phyloP scores from a whole-genome alignment of 2,888 invertebrate genomes.

The Clostera curtula region DNA sequence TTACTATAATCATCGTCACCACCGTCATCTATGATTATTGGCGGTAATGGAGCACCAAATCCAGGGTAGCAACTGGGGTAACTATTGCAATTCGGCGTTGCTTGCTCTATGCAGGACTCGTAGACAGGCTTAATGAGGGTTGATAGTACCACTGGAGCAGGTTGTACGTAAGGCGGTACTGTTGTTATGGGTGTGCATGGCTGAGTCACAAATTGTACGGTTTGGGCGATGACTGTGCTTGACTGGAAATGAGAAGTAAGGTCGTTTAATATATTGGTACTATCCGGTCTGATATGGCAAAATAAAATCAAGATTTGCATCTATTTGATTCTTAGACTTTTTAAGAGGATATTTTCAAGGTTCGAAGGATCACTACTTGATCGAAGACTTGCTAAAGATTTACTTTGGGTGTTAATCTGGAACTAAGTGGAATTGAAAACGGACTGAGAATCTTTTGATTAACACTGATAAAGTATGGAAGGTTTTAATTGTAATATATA shows the following conservation, averaged over 20 bases:
- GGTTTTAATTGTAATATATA: background rate
- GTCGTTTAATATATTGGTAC: background rate
- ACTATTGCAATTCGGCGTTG: conserved; percentile 13
- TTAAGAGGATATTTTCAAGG: too few relatives aligned
- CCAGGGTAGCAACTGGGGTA: conserved; percentile 12
- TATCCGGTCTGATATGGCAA: too few relatives aligned
- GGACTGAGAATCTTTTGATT: too few relatives aligned
- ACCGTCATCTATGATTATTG: conserved; percentile 27
- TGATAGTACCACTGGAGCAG: conserved; percentile 36
- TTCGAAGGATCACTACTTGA: too few relatives aligned
- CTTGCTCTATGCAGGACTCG: conserved; percentile 16
- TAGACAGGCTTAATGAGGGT: conserved; percentile 35
- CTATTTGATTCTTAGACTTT: too few relatives aligned
- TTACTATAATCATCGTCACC: conserved; percentile 29
- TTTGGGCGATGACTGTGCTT: conserved; percentile 12
- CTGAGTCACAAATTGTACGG: conserved; percentile 12
- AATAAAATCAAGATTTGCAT: too few relatives aligned
- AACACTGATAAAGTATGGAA: too few relatives aligned
- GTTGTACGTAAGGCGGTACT: conserved; percentile 11
- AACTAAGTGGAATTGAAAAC: too few relatives aligned
- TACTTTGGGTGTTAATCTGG: too few relatives aligned
- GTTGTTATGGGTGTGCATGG: conserved; percentile 7
- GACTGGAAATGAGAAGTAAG: conserved; percentile 5
- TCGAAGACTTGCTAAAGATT: too few relatives aligned
- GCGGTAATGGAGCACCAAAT: conserved; percentile 23